These are phyloP conservation scores for Lanius ludovicianus DNA, from an alignment of 2,113 vertebrate genomes.

Conservation along the genomic window DNA sequence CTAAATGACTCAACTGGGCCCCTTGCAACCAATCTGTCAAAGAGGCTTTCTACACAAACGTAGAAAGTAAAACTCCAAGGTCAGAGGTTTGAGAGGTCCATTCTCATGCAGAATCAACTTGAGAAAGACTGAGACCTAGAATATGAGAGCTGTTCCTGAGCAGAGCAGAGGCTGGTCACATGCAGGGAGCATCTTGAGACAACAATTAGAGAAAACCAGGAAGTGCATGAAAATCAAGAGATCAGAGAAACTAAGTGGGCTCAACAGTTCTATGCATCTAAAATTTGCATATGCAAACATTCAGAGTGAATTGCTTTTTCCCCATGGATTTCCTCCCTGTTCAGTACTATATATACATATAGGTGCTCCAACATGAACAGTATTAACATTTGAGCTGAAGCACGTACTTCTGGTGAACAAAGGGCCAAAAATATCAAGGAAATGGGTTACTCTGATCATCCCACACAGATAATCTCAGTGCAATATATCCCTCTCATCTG, in stretches of 20 bases:
- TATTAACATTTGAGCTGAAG: not conserved
- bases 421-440: not conserved
- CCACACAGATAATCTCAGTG: conserved; percentile 5
- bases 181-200: conserved; percentile 65
- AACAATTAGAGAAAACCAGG: conserved; percentile 19
- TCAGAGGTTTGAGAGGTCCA: conserved; percentile 34
- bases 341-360: not conserved
- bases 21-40: conserved; percentile 54
- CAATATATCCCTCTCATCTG: not conserved
- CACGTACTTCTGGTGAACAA: not conserved
- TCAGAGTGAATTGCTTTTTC: conserved; percentile 55
- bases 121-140: conserved; percentile 53
- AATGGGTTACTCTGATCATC: not conserved
- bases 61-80: conserved; percentile 50
- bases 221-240: conserved; percentile 46
- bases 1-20: not conserved
- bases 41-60: conserved; percentile 61
- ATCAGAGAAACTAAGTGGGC: conserved; percentile 11
- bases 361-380: not conserved
- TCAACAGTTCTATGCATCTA: conserved; percentile 36
- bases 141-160: conserved; percentile 67
- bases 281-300: conserved; percentile 47
- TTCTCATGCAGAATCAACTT: conserved; percentile 56
- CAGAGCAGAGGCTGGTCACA: conserved; percentile 47
- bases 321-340: conserved; percentile 58